Percentiles rank a stretch among this genome's conserved stretches.
Conservation (phyloP, 2,113 vertebrate genomes). For the Carassius auratus region DNA sequence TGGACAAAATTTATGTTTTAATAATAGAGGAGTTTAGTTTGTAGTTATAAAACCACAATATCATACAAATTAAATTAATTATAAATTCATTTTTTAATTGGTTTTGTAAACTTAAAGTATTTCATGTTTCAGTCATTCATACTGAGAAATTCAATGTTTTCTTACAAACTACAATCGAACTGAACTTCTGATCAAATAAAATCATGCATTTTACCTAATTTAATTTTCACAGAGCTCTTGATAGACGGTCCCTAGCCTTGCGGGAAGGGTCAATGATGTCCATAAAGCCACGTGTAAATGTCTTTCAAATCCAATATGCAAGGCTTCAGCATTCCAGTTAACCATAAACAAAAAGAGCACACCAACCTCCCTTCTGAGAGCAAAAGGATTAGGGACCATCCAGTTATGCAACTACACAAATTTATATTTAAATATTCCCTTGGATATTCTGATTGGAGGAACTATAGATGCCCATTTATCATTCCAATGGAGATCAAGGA, state of each 20-base stretch:
- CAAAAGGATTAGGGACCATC: not conserved
- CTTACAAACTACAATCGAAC: too few species aligned
- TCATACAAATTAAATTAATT: too few species aligned
- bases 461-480: slow-evolving; percentile 3
- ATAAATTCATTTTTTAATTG: too few species aligned
- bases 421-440: not conserved
- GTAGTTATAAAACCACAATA: not conserved
- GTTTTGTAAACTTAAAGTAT: too few species aligned
- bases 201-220: too few species aligned
- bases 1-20: not conserved
- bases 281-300: slow-evolving; percentile 37
- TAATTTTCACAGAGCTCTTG: not conserved
- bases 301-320: slow-evolving; percentile 15
- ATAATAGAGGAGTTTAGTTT: not conserved
- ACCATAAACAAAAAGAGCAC: slow-evolving; percentile 18
- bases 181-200: too few species aligned
- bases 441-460: slow-evolving; percentile 23
- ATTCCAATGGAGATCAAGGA: not conserved
- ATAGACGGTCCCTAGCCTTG: not conserved
- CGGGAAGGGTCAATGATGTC: slow-evolving; percentile 13
- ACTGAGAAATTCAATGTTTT: too few species aligned
- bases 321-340: not conserved
- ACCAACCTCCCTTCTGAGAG: not conserved
- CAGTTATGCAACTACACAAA: slow-evolving; percentile 3
- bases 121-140: too few species aligned